A percentile compares a stretch with the other conserved stretches of the same genome.
Evolutionary conservation across 2,797 vertebrate genomes (phyloP).

Genomic region (Tympanoctomys barrerae): DNA sequence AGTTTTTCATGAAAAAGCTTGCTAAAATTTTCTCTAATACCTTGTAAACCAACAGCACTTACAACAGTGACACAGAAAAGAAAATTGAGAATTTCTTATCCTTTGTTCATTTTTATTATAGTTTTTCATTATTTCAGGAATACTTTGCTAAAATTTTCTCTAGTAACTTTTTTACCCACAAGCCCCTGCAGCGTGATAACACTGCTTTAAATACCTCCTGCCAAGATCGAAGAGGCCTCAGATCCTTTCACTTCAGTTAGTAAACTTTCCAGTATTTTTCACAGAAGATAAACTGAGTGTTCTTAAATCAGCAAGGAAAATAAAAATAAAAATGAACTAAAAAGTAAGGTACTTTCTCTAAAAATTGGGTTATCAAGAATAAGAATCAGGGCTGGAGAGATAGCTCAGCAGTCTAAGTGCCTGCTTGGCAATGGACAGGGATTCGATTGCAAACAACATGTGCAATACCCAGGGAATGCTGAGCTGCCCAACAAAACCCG

Average conservation of each 20-base stretch:
- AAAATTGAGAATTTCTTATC: too few relatives aligned
- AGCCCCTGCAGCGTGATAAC: not conserved
- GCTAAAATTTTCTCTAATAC: not conserved
- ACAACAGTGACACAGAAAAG: too few relatives aligned
- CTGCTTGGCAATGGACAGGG: too few relatives aligned
- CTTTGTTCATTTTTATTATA: too few relatives aligned
- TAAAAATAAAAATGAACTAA: not conserved
- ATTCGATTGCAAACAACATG: too few relatives aligned
- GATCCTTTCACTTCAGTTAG: not conserved
- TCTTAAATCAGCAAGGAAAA: not conserved
- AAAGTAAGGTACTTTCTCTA: not conserved
- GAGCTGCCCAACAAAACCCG: too few relatives aligned
- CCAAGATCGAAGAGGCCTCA: not conserved
- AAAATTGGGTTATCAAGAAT: not conserved
- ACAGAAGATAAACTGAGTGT: not conserved
- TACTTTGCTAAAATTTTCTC: not conserved
- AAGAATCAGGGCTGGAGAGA: not conserved
- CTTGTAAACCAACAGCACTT: not conserved
- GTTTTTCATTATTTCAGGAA: too few relatives aligned
- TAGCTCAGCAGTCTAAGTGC: too few relatives aligned
- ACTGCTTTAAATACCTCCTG: not conserved
- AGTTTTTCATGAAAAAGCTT: constrained; percentile 35
- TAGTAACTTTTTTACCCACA: not conserved
- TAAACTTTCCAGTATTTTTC: constrained; percentile 8
- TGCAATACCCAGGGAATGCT: too few relatives aligned